Evolutionary conservation across 2,888 invertebrate species (phyloP).

Genomic region (Trichopria drosophilae): DNA sequence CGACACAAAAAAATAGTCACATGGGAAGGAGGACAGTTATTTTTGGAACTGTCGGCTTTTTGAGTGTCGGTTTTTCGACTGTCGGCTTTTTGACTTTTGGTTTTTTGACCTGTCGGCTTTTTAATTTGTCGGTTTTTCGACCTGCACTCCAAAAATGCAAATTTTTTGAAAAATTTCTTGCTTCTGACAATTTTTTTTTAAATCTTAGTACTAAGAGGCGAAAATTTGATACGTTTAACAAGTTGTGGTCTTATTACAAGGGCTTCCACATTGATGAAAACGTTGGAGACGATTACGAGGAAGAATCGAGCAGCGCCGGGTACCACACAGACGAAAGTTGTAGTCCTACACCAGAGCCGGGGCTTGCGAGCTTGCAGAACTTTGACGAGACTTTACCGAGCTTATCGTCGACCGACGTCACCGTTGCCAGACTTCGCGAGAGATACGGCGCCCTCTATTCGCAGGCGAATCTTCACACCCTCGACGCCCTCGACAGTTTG

Average conservation of each 20-base stretch:
- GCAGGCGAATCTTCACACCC: slow-evolving; percentile 79
- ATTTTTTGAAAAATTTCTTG: too few species aligned
- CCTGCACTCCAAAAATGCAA: too few species aligned
- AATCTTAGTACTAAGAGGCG: background rate
- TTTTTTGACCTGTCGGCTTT: too few species aligned
- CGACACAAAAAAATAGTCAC: too few species aligned
- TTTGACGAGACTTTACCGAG: slow-evolving; percentile 30
- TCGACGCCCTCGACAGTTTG: slow-evolving; percentile 82
- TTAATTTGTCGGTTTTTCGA: too few species aligned
- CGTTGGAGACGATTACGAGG: slow-evolving; percentile 47
- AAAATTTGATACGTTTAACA: background rate
- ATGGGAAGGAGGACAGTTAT: too few species aligned
- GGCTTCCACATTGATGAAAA: slow-evolving; percentile 47
- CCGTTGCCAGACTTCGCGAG: slow-evolving; percentile 65
- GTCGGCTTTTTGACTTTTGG: too few species aligned
- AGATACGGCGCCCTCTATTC: slow-evolving; percentile 85
- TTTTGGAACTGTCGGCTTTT: too few species aligned
- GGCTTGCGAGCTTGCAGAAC: background rate
- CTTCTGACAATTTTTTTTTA: background rate
- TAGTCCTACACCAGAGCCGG: slow-evolving; percentile 46
- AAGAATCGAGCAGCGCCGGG: slow-evolving; percentile 52
- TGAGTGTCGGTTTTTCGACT: too few species aligned
- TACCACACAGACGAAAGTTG: slow-evolving; percentile 55
- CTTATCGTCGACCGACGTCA: slow-evolving; percentile 30
- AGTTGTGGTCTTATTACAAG: too few species aligned